Evolutionary conservation across 2,113 vertebrate genomes (phyloP).

Genomic region (Lagopus muta): DNA sequence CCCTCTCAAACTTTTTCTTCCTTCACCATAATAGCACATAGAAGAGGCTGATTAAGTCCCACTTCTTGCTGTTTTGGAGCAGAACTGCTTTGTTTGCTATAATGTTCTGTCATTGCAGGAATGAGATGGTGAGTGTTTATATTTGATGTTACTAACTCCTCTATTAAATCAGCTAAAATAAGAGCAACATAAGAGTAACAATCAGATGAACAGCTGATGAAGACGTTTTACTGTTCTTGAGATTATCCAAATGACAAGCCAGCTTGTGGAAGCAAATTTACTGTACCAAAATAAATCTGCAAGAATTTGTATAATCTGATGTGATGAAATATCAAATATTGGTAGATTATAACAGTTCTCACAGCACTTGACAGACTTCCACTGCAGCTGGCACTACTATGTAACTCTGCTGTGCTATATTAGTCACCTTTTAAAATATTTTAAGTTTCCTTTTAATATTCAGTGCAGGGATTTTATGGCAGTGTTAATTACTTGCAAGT

Average conservation of each 20-base stretch:
- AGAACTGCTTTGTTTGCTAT: background rate
- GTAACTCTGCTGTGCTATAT: background rate
- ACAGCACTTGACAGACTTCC: background rate
- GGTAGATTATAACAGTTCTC: background rate
- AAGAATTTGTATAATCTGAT: background rate
- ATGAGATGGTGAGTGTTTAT: background rate
- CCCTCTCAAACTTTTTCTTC: background rate
- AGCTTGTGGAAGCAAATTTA: background rate
- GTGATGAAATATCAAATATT: background rate
- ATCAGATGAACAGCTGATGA: background rate
- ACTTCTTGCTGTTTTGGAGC: background rate
- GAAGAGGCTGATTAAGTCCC: background rate
- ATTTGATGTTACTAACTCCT: background rate
- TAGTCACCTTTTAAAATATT: background rate
- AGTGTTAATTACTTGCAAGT: background rate
- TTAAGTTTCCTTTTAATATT: background rate
- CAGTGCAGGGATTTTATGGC: background rate
- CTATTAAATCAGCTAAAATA: background rate
- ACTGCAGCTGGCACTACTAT: background rate
- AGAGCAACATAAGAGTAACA: background rate
- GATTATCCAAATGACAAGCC: background rate
- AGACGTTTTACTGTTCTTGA: background rate
- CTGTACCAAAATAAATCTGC: background rate
- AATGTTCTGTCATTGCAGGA: background rate
- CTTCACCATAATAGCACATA: accelerated